A percentile compares a stretch with the other conserved stretches of the same genome.
Evolutionary conservation across 2,888 invertebrate genomes (phyloP).

Genomic region (Thecophora atra): DNA sequence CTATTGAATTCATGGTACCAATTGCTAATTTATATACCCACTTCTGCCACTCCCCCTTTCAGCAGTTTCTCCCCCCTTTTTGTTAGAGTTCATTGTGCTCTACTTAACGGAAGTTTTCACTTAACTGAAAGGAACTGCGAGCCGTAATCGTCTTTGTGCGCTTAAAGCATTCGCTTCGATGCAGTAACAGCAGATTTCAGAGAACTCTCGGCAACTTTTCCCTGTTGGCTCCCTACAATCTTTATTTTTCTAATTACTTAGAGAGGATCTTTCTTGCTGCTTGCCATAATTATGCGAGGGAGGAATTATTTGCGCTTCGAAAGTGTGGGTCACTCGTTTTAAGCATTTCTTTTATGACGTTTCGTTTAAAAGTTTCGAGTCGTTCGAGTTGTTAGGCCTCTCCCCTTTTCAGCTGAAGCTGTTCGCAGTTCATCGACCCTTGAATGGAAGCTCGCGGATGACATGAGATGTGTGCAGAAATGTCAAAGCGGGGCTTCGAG

Average conservation of each 20-base stretch:
- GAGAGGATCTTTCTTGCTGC: slow-evolving; percentile 23
- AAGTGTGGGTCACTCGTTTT: slow-evolving; percentile 33
- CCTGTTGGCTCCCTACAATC: slow-evolving; percentile 6
- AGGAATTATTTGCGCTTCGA: background rate
- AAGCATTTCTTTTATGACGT: slow-evolving; percentile 9
- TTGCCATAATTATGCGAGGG: slow-evolving; percentile 19
- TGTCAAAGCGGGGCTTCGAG: slow-evolving; percentile 35
- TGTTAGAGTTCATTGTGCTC: background rate
- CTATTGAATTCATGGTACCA: no score
- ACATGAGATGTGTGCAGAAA: slow-evolving; percentile 33
- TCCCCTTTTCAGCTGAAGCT: background rate
- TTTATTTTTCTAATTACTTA: slow-evolving; percentile 32
- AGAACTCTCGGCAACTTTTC: background rate
- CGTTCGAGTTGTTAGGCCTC: background rate
- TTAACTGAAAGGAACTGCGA: no score
- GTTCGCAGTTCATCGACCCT: slow-evolving; percentile 24
- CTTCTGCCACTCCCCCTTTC: no score
- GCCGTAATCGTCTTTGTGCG: background rate
- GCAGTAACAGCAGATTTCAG: background rate
- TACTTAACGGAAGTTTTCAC: background rate
- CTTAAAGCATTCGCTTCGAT: background rate
- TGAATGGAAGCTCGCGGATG: slow-evolving; percentile 27
- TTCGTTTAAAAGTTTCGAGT: slow-evolving; percentile 5
- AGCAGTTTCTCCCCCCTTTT: no score
- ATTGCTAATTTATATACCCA: no score